Percentiles rank a stretch among this genome's conserved stretches.
Conservation (phyloP, 2,888 invertebrate species). For the Linnaemya tessellans region DNA sequence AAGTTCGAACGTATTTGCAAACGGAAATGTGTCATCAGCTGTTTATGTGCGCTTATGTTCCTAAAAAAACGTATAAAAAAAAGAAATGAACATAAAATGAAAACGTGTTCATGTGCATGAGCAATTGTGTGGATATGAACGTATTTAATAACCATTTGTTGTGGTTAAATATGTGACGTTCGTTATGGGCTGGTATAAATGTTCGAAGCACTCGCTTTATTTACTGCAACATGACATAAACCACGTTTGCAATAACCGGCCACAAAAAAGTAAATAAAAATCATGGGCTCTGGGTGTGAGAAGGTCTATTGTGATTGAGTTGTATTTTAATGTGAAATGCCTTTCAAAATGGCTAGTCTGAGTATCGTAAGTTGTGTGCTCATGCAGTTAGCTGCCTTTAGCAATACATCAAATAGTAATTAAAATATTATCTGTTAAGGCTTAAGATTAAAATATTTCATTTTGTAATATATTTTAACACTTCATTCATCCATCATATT, state of each 20-base stretch:
- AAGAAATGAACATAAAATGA: not conserved
- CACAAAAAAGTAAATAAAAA: not conserved
- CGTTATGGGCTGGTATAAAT: conserved; percentile 23
- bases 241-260: not conserved
- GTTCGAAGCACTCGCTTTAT: conserved; percentile 30
- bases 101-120: conserved; percentile 12
- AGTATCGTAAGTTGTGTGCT: not conserved
- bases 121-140: conserved; percentile 13
- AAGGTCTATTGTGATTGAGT: not conserved
- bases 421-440: not conserved
- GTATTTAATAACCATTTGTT: conserved; percentile 49
- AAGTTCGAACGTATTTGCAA: conserved; percentile 26
- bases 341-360: not conserved
- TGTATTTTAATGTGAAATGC: not conserved
- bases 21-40: conserved; percentile 39
- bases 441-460: not conserved
- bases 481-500: not conserved
- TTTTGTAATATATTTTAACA: not conserved
- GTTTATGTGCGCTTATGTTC: conserved; percentile 28
- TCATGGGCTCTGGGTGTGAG: not conserved
- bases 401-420: not conserved
- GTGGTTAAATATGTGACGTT: conserved; percentile 52
- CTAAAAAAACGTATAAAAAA: not conserved
- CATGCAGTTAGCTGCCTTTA: not conserved
- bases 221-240: conserved; percentile 25